Conservation (phyloP, 2,888 invertebrate genomes). For the Creontiades dilutus region DNA sequence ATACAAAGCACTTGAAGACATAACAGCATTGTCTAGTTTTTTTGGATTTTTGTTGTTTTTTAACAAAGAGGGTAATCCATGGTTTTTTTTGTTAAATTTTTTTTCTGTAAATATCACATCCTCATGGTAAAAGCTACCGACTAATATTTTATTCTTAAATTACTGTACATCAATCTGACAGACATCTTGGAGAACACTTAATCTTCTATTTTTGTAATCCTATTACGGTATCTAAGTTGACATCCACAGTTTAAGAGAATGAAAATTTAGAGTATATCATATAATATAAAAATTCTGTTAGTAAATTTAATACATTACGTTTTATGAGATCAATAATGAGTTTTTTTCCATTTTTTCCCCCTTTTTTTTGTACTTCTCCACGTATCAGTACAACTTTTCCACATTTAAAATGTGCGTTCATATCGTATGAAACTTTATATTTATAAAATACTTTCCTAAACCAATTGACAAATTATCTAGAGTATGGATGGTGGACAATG, state of each 20-base stretch:
- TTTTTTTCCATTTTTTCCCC: constrained; percentile 46
- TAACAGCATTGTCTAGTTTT: constrained; percentile 47
- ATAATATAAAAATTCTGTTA: constrained; percentile 71
- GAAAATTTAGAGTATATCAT: constrained; percentile 69
- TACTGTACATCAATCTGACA: constrained; percentile 71
- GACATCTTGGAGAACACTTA: constrained; percentile 68
- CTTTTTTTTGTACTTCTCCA: constrained; percentile 62
- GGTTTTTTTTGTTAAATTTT: constrained; percentile 27
- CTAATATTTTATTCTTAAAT: constrained; percentile 62
- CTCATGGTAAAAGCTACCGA: constrained; percentile 61
- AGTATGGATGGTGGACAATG: constrained; percentile 70
- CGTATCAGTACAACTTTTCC: constrained; percentile 62
- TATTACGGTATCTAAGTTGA: constrained; percentile 69
- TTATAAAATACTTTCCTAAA: constrained; percentile 70
- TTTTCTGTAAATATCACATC: constrained; percentile 67
- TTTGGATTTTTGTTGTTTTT: constrained; percentile 3
- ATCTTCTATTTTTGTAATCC: constrained; percentile 56
- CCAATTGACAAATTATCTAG: constrained; percentile 71
- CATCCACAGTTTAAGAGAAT: constrained; percentile 72
- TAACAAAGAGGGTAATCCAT: constrained; percentile 50
- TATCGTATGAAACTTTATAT: constrained; percentile 63
- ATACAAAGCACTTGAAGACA: constrained; percentile 62
- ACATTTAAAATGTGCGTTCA: constrained; percentile 68
- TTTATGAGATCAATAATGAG: constrained; percentile 72
- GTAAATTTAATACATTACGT: constrained; percentile 69